Evolutionary conservation across 2,797 vertebrate genomes (phyloP), one percentile per base, ranked within the genome.

Genomic region (Antrozous pallidus): DNA sequence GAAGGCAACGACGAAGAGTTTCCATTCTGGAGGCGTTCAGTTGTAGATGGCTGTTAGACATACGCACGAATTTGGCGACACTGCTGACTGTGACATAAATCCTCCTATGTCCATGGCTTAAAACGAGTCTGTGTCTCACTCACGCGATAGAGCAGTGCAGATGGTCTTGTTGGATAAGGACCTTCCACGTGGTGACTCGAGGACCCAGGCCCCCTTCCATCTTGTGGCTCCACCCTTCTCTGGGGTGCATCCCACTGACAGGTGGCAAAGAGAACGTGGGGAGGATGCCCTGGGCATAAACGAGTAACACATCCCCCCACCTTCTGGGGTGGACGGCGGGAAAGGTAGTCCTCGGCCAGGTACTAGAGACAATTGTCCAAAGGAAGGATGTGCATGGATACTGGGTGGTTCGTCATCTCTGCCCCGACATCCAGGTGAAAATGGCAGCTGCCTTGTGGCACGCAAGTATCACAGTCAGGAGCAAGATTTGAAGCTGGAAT

Each of bases 371-470:
- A 54, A 0, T 14, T 24, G 4, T 5, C 12, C 81, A 11, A 12
- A 0, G 1, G 61, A 61, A 42, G 40, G 17, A 26, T 5, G 6
- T 18, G 26, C 24, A 4, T 0, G 8, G 16, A 4, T 22, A 14
- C 10, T 18, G 10, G 26, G 2, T 5, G 8, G 6, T 17, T 47
- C 70, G n/a, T 51, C 33, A n/a, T 6, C 65, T 40, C 33, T 65
- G 45, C 22, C 40, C 36, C 20, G 28, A 54, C 3, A 4, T 20
- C 16, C n/a, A n/a, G 8, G 28, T 38, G 70, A 67, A 67, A 8
- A 31, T 40, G 16, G 6, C 31, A 24, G 67, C 24, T 40, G 31
- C 28, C 10, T 17, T 9, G 36, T 28, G 24, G 42, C n/a, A 42
- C 17, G n/a, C 17, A 40, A 61, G 31, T 31, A 5, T 31, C 28